A percentile compares a stretch with the other conserved stretches of the same genome.
phyloP scores from a whole-genome alignment of 2,888 invertebrate species.

The Eupithecia centaureata region DNA sequence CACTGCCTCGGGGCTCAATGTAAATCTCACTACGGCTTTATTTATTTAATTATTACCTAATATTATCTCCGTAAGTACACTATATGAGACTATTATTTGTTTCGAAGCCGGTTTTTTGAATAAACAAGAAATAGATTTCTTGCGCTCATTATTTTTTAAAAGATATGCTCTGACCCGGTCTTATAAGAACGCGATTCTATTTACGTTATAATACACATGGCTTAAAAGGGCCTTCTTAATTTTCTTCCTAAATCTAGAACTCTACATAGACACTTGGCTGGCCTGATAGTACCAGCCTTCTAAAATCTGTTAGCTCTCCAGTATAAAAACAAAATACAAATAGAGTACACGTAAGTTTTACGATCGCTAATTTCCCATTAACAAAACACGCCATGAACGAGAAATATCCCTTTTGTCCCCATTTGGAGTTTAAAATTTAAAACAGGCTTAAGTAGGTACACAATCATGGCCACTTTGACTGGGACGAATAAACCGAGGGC shows the following conservation, averaged over 20 bases:
- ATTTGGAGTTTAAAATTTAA: slow-evolving; percentile 51
- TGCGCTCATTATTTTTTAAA: no score
- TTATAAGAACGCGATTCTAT: no score
- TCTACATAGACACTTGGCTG: background rate
- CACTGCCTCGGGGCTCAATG: background rate
- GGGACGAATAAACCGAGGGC: slow-evolving; percentile 67
- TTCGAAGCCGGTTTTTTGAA: no score
- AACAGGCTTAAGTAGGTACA: slow-evolving; percentile 64
- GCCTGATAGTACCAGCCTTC: background rate
- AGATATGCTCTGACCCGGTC: no score
- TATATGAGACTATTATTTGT: no score
- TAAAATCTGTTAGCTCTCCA: background rate
- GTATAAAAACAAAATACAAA: background rate
- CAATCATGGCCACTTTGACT: slow-evolving; percentile 65
- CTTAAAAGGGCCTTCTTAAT: no score
- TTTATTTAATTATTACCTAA: no score
- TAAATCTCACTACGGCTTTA: background rate
- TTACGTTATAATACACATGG: no score
- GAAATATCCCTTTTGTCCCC: slow-evolving; percentile 45
- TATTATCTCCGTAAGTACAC: no score
- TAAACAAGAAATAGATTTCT: no score
- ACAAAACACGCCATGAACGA: slow-evolving; percentile 32
- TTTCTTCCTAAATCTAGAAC: background rate
- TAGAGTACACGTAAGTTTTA: slow-evolving; percentile 15
- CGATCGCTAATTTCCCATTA: slow-evolving; percentile 33